Base-by-base conservation (phyloP, 2,113 vertebrate species). In the Oryzias celebensis region DNA sequence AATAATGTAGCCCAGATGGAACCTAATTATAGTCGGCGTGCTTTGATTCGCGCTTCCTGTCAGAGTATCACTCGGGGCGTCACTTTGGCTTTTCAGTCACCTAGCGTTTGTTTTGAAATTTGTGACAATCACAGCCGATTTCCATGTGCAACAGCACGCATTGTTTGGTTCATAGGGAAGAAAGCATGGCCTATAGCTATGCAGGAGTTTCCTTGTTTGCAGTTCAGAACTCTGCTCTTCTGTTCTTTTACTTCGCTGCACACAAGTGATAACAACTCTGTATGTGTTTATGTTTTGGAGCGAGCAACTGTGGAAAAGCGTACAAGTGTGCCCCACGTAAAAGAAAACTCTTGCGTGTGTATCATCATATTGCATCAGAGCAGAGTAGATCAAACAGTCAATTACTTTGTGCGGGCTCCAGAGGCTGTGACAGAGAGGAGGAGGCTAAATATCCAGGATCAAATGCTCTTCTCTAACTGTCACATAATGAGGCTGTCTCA, bases 1-100 rank as follows among this genome's bases (percentile, higher is more conserved):
- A 90, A 89, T 91, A 91, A 91, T 84, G 80, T 87, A 74, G 81
- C 87, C 85, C 91, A 92, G 88, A 92, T 91, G 89, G 89, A 92
- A 91, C 87, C 89, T 89, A 91, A 93, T 92, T 92, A 92, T 87
- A 88, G 88, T 84, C 88, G 84, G 81, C 86, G 71, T 76, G 85
- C 89, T 91, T 91, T 92, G 88, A 91, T 91, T 89, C 73, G n/a
- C 72, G 71, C 81, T 84, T 87, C 83, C 80, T 84, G 82, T 85
- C 57, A 41, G 80, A 88, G 83, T 87, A 84, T 88, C 83, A 89
- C 89, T 91, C 77, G 78, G 79, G 87, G 85, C 85, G 64, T 87
- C 81, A 83, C 88, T 88, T 88, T 91, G 87, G 82, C 83, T 89
- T 88, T 86, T 87, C 85, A 88, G 87, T 91, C 86, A 89, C 87